Conservation (phyloP, 2,797 vertebrate genomes). For the Myripristis jacobus region DNA sequence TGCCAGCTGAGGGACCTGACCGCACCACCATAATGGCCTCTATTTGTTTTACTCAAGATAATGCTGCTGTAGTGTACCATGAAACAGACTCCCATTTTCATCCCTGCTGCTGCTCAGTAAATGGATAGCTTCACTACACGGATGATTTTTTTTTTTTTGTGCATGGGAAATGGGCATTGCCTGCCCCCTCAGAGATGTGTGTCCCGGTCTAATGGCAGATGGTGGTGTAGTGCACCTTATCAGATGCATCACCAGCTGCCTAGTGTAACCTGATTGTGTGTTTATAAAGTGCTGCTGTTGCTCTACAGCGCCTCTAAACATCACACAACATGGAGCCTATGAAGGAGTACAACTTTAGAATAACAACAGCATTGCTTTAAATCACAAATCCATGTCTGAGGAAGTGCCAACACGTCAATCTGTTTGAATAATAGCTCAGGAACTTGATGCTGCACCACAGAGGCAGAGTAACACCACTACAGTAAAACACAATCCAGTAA, state of each 20-base stretch:
- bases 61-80: slow-evolving; percentile 15
- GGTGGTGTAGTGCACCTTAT: slow-evolving; percentile 19
- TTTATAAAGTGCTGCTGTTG: not conserved
- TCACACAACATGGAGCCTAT: not conserved
- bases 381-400: not conserved
- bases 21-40: slow-evolving; percentile 27
- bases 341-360: not conserved
- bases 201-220: slow-evolving; percentile 17
- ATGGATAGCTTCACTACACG: not conserved
- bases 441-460: slow-evolving; percentile 6
- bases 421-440: not conserved
- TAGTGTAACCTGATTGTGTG: not conserved
- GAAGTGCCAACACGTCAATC: no score
- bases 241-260: slow-evolving; percentile 14
- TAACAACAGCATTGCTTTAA: not conserved
- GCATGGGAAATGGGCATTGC: not conserved
- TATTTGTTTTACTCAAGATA: slow-evolving; percentile 51
- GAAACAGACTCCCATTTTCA: slow-evolving; percentile 32
- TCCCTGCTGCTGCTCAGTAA: slow-evolving; percentile 4
- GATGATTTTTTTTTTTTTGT: not conserved
- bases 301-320: not conserved
- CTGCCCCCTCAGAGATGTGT: slow-evolving; percentile 11
- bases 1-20: slow-evolving; percentile 40
- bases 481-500: not conserved
- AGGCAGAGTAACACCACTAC: not conserved